These are phyloP conservation scores for Pteronotus mesoamericanus DNA, from an alignment of 2,797 vertebrate species.

Conservation along the genomic window DNA sequence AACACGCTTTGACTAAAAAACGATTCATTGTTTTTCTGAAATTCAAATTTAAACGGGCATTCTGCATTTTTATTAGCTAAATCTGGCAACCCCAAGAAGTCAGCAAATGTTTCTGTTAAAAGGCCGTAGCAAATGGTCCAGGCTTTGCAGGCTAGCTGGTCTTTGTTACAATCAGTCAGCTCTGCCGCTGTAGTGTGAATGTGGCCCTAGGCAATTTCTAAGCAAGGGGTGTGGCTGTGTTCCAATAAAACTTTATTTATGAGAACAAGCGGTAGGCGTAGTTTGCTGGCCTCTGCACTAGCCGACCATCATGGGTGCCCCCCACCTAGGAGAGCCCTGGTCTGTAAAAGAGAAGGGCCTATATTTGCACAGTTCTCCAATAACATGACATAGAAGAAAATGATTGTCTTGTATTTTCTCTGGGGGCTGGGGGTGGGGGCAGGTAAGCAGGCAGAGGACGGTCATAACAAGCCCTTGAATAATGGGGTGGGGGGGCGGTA, in stretches of 20 bases:
- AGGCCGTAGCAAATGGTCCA: background rate
- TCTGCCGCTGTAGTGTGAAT: background rate
- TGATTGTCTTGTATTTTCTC: background rate
- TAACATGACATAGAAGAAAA: background rate
- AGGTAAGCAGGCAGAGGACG: background rate
- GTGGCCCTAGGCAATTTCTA: background rate
- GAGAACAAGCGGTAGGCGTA: background rate
- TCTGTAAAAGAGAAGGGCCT: background rate
- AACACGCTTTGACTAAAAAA: background rate
- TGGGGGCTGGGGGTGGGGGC: background rate
- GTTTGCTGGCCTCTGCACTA: background rate
- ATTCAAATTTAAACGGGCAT: background rate
- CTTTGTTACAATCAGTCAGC: background rate
- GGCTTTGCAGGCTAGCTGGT: background rate
- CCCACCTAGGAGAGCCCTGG: background rate
- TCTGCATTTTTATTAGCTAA: background rate
- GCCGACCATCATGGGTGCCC: background rate
- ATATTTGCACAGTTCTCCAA: background rate
- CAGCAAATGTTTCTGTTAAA: background rate
- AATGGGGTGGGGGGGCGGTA: background rate
- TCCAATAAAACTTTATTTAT: conserved; percentile 53
- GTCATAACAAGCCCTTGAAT: background rate
- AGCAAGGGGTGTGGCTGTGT: background rate
- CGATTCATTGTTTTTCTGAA: background rate
- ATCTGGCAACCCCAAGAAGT: background rate